Percentiles rank a stretch among this genome's conserved stretches.
Conservation (phyloP, 2,797 vertebrate genomes). For the Lophius americanus region DNA sequence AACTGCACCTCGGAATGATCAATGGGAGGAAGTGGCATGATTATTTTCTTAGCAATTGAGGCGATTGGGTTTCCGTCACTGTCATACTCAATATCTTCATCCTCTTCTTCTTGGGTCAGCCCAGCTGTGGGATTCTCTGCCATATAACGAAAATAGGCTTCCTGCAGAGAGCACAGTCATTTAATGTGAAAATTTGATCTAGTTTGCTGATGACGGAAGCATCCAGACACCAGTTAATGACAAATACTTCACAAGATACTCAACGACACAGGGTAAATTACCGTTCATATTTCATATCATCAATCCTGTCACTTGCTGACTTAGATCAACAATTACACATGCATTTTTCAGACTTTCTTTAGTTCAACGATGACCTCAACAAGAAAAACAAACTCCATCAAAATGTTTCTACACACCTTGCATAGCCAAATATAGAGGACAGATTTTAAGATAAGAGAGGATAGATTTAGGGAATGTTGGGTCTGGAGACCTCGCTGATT, state of each 20-base stretch:
- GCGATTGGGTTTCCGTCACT: slow-evolving; percentile 98
- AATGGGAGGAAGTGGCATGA: slow-evolving; percentile 94
- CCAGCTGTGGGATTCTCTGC: slow-evolving; percentile 98
- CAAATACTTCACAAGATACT: slow-evolving; percentile 25
- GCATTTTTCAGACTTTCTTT: slow-evolving; percentile 21
- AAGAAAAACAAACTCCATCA: slow-evolving; percentile 21
- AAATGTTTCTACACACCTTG: slow-evolving; percentile 53
- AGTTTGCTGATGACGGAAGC: slow-evolving; percentile 6
- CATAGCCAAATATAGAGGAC: slow-evolving; percentile 28
- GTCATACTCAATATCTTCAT: slow-evolving; percentile 96
- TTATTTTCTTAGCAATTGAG: slow-evolving; percentile 92
- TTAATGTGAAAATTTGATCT: slow-evolving; percentile 47
- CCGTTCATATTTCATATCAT: slow-evolving; percentile 5
- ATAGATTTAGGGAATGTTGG: slow-evolving; percentile 45
- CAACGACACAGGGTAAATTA: slow-evolving; percentile 10
- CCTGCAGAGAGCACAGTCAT: slow-evolving; percentile 87
- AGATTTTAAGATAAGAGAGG: slow-evolving; percentile 34
- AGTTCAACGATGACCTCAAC: slow-evolving; percentile 14
- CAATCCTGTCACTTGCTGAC: slow-evolving; percentile 7
- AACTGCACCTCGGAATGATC: slow-evolving; percentile 93
- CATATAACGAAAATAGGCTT: slow-evolving; percentile 99
- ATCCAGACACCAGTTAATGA: slow-evolving; percentile 15
- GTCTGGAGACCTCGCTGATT: slow-evolving; percentile 62
- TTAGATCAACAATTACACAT: slow-evolving; percentile 26
- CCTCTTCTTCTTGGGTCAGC: slow-evolving; percentile 93